Evolutionary conservation across 2,888 invertebrate species (phyloP).

Genomic region (Mechanitis mazaeus): DNA sequence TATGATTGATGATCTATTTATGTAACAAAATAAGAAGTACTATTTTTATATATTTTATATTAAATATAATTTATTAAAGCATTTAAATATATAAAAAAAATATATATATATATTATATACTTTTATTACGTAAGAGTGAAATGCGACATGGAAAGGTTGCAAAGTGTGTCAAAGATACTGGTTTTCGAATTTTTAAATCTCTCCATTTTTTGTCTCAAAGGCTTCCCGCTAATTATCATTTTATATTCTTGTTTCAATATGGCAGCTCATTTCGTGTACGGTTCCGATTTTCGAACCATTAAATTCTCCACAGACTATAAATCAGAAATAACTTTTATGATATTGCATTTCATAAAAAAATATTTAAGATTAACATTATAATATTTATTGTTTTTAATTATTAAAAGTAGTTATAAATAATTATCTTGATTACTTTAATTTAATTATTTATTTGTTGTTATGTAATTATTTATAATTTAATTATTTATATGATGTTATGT

Average conservation of each 20-base stretch:
- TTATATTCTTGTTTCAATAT: slow-evolving; percentile 19
- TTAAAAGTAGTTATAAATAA: too few relatives aligned
- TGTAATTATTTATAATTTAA: too few relatives aligned
- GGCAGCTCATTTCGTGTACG: slow-evolving; percentile 19
- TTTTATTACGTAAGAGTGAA: slow-evolving; percentile 28
- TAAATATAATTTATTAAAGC: too few relatives aligned
- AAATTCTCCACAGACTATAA: slow-evolving; percentile 8
- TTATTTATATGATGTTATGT: slow-evolving; percentile 7
- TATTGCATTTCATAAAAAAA: slow-evolving; percentile 5
- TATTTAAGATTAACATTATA: too few relatives aligned
- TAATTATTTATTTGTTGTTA: too few relatives aligned
- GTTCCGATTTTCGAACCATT: slow-evolving; percentile 10
- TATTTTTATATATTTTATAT: too few relatives aligned
- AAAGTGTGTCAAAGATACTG: slow-evolving; percentile 34
- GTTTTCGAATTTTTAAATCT: slow-evolving; percentile 32
- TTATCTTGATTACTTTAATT: too few relatives aligned
- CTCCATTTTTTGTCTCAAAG: slow-evolving; percentile 27
- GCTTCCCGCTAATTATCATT: slow-evolving; percentile 23
- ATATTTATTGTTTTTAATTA: too few relatives aligned
- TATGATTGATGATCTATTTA: too few relatives aligned
- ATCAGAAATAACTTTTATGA: slow-evolving; percentile 7
- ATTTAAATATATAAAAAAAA: too few relatives aligned
- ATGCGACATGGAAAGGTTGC: slow-evolving; percentile 27
- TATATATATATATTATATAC: background rate
- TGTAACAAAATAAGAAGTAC: too few relatives aligned